These are phyloP conservation scores for Nephrotoma guestfalica DNA, from an alignment of 2,888 invertebrate genomes.

Conservation along the genomic window DNA sequence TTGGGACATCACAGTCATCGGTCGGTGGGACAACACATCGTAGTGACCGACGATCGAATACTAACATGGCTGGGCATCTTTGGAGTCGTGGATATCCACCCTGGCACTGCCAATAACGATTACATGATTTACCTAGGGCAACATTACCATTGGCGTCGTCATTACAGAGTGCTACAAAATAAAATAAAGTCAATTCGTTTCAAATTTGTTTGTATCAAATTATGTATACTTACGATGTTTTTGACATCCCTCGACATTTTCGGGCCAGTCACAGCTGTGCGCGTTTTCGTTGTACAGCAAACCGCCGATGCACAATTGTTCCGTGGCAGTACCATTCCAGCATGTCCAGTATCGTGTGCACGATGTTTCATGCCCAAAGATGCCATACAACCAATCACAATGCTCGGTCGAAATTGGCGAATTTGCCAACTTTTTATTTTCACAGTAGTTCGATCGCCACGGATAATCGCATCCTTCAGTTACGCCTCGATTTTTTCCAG, in stretches of 20 bases:
- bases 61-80: slow-evolving; percentile 79
- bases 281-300: slow-evolving; percentile 80
- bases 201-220: slow-evolving; percentile 33
- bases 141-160: slow-evolving; percentile 86
- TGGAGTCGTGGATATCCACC: slow-evolving; percentile 85
- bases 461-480: slow-evolving; percentile 84
- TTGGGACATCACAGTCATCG: slow-evolving; percentile 75
- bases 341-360: slow-evolving; percentile 91
- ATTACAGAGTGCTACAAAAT: slow-evolving; percentile 62
- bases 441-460: slow-evolving; percentile 79
- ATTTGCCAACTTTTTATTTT: slow-evolving; percentile 63
- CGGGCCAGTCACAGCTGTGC: slow-evolving; percentile 88
- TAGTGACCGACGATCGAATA: slow-evolving; percentile 67
- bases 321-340: slow-evolving; percentile 87
- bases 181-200: neutral
- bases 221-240: slow-evolving; percentile 68
- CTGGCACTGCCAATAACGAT: slow-evolving; percentile 88
- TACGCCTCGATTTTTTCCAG: slow-evolving; percentile 74
- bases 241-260: slow-evolving; percentile 84
- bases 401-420: slow-evolving; percentile 70
- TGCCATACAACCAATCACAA: slow-evolving; percentile 86
- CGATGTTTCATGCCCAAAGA: slow-evolving; percentile 86
- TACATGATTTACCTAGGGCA: slow-evolving; percentile 81
- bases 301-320: slow-evolving; percentile 83
- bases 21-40: slow-evolving; percentile 82